These are phyloP conservation scores for Malaclemys terrapin DNA, from an alignment of 2,113 vertebrate genomes.

Conservation along the genomic window DNA sequence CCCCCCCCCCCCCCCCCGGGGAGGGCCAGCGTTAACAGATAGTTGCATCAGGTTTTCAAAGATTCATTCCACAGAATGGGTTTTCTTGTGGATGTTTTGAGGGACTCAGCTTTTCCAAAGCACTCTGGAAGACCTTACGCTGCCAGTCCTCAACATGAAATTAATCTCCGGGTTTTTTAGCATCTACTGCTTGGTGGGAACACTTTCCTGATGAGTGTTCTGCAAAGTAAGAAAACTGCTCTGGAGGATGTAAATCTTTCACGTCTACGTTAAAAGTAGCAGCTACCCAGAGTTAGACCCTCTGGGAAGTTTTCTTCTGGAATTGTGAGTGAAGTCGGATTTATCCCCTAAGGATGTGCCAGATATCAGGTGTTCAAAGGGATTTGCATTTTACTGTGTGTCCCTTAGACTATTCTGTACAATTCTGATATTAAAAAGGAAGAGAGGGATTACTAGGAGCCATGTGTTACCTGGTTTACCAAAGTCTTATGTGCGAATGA, in stretches of 20 bases:
- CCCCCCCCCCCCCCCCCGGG: too few relatives aligned
- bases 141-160: background rate
- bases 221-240: fast-evolving
- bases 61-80: background rate
- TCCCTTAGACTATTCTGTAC: too few relatives aligned
- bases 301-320: background rate
- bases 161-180: background rate
- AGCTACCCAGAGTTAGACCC: background rate
- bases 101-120: background rate
- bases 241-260: background rate
- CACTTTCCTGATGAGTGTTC: fast-evolving
- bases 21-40: background rate
- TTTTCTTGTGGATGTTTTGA: fast-evolving
- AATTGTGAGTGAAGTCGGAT: background rate
- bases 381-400: background rate
- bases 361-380: fast-evolving
- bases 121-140: fast-evolving
- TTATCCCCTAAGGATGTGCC: fast-evolving
- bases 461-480: fast-evolving
- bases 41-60: background rate
- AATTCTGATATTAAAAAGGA: fast-evolving
- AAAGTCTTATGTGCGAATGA: fast-evolving
- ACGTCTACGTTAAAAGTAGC: fast-evolving
- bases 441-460: background rate
- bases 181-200: background rate